These are phyloP conservation scores for Sesia apiformis DNA, from an alignment of 2,888 invertebrate species.

Conservation along the genomic window DNA sequence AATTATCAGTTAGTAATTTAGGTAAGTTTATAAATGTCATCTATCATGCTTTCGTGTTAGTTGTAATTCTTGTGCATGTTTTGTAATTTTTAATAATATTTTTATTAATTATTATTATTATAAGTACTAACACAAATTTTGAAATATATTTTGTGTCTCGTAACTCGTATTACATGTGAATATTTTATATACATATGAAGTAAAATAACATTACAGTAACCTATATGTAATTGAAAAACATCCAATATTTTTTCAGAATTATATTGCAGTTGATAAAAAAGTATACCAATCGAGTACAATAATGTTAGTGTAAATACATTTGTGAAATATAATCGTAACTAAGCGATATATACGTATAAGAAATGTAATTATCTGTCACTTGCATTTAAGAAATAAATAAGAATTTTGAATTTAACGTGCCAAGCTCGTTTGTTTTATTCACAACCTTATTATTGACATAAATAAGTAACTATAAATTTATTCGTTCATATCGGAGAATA, in stretches of 20 bases:
- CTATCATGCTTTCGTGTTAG: too few species aligned
- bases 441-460: background rate
- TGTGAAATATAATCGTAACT: conserved; percentile 49
- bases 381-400: conserved; percentile 56
- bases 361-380: conserved; percentile 56
- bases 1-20: too few species aligned
- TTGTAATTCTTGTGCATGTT: too few species aligned
- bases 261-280: conserved; percentile 35
- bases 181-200: too few species aligned
- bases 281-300: conserved; percentile 72
- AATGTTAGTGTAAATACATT: conserved; percentile 60
- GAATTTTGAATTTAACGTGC: conserved; percentile 71
- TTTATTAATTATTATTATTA: too few species aligned
- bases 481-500: too few species aligned
- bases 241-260: conserved; percentile 17
- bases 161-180: background rate
- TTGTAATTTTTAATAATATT: too few species aligned
- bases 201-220: background rate
- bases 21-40: too few species aligned
- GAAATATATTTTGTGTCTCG: background rate
- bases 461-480: too few species aligned
- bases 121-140: background rate
- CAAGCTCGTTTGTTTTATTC: conserved; percentile 56
- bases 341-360: conserved; percentile 27
- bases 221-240: conserved; percentile 5